These are phyloP conservation scores for Venustaconcha ellipsiformis DNA, from an alignment of 1,140 invertebrate genomes.

Conservation along the genomic window DNA sequence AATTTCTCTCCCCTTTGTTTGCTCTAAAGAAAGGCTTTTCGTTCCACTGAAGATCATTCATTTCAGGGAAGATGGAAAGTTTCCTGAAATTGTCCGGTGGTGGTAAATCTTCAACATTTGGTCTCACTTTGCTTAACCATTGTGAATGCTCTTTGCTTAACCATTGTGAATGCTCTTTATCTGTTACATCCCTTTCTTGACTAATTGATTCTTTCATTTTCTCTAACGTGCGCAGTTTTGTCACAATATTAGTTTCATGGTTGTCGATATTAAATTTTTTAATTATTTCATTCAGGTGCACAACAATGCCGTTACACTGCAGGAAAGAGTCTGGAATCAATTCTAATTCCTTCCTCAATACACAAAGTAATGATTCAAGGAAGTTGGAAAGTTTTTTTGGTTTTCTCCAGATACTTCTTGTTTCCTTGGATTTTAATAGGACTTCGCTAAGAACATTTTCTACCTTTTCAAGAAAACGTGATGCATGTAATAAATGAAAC, in stretches of 20 bases:
- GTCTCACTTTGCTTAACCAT: conserved; percentile 2
- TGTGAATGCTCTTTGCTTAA: neutral
- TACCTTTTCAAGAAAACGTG: conserved; percentile 7
- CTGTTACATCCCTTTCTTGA: neutral
- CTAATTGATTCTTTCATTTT: conserved; percentile 1
- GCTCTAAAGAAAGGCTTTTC: conserved; percentile 71
- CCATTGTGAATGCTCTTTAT: neutral
- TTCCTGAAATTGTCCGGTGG: conserved; percentile 63
- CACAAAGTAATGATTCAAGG: neutral
- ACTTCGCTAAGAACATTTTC: conserved; percentile 2
- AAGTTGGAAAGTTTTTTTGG: neutral
- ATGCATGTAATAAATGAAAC: neutral
- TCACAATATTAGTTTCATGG: neutral
- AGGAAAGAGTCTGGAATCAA: neutral
- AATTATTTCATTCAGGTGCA: neutral
- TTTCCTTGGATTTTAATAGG: neutral
- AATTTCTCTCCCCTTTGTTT: conserved; percentile 75
- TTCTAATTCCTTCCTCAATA: neutral
- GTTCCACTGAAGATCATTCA: conserved; percentile 48
- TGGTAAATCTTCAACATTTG: neutral
- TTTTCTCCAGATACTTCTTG: neutral
- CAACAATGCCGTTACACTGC: neutral
- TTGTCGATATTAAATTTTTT: neutral
- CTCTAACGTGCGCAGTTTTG: neutral
- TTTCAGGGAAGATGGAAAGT: conserved; percentile 57